A percentile compares a stretch with the other conserved stretches of the same genome.
phyloP scores from a whole-genome alignment of 92 coral and sea anemone genomes.

The Siderastrea radians region DNA sequence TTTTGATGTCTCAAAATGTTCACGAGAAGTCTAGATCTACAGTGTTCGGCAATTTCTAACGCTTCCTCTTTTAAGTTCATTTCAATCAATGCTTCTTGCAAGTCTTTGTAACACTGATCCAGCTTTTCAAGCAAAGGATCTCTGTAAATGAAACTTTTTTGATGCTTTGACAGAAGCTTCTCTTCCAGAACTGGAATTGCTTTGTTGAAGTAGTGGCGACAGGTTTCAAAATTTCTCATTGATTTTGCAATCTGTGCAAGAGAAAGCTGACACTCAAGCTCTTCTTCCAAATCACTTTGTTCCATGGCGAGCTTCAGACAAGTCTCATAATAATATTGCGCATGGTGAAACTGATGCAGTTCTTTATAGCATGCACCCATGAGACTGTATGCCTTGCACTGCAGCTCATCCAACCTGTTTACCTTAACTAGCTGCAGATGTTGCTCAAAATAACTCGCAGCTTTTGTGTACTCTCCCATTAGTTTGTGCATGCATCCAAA shows the following conservation, averaged over 20 bases:
- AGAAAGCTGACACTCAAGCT: constrained; percentile 61
- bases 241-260: constrained; percentile 81
- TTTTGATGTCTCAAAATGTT: constrained; percentile 66
- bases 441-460: constrained; percentile 78
- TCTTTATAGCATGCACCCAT: constrained; percentile 76
- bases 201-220: constrained; percentile 75
- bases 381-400: constrained; percentile 75
- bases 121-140: constrained; percentile 68
- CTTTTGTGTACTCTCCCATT: constrained; percentile 71
- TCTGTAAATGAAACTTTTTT: constrained; percentile 39
- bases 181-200: constrained; percentile 82
- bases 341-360: constrained; percentile 79
- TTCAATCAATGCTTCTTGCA: constrained; percentile 84
- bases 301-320: constrained; percentile 71
- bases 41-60: constrained; percentile 82
- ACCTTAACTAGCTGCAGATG: constrained; percentile 74
- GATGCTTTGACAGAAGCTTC: constrained; percentile 64
- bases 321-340: constrained; percentile 80
- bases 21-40: constrained; percentile 74
- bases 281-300: constrained; percentile 69
- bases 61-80: constrained; percentile 74
- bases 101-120: constrained; percentile 75
- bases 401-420: constrained; percentile 63
- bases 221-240: constrained; percentile 73
- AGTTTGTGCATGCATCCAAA: constrained; percentile 83